phyloP scores from a whole-genome alignment of 2,797 vertebrate genomes.

The Hyperoplus lanceolatus region DNA sequence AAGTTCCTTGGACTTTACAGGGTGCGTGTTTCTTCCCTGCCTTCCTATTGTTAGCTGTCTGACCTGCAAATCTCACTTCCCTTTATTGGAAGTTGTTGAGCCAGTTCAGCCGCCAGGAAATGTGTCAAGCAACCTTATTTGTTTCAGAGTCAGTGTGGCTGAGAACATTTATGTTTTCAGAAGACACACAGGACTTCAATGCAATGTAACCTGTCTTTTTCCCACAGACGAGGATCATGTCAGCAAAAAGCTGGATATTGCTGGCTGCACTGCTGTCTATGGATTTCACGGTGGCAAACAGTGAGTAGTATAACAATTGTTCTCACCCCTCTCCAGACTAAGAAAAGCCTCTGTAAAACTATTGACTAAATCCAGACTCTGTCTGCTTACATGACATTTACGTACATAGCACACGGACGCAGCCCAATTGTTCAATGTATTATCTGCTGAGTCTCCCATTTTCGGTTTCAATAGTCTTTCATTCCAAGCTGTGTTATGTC shows the following conservation, averaged over 20 bases:
- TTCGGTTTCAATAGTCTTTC: conserved; percentile 6
- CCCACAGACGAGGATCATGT: conserved; percentile 36
- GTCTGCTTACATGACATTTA: background rate
- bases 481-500: background rate
- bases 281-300: background rate
- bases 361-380: background rate
- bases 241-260: background rate
- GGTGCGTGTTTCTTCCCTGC: conserved; percentile 17
- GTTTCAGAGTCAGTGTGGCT: background rate
- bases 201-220: conserved; percentile 4
- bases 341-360: background rate
- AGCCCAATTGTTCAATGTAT: background rate
- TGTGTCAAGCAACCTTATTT: conserved; percentile 19
- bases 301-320: conserved; percentile 53
- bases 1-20: conserved; percentile 55
- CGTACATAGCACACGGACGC: no score
- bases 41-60: conserved; percentile 3
- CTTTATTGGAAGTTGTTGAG: conserved; percentile 2
- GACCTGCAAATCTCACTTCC: conserved; percentile 56
- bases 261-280: conserved; percentile 32
- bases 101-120: conserved; percentile 22
- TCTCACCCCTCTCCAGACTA: background rate
- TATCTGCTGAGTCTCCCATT: conserved; percentile 6
- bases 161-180: background rate
- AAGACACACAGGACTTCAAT: background rate